Base-by-base conservation (phyloP, 2,888 invertebrate genomes). In the Marronus borbonicus region DNA sequence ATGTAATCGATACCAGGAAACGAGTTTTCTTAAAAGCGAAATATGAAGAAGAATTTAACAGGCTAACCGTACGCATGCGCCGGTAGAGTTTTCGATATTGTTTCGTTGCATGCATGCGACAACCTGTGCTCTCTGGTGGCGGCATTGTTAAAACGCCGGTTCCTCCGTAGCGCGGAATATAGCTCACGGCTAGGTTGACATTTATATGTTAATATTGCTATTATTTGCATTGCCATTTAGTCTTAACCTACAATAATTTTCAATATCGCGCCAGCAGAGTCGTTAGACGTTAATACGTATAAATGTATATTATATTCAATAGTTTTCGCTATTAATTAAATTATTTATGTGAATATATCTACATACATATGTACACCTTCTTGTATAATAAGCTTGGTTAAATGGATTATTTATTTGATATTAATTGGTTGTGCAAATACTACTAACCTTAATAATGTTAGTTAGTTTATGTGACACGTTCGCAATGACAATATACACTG, bases 61-160 rank as follows among this genome's bases (percentile, higher is more conserved):
- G 12, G 8, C 12, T 7, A 20, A 20, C 3, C 2, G 17, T 20
- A n/a, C 65, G 65, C 65, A 66, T 66, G 65, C 36, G 65, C 44
- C 0, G n/a, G 5, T 44, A 12, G 2, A 3, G 20, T 36, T 44
- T 89, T 89, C 89, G 20, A 44, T 55, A 20, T 55, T n/a, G 20
- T 55, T 52, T 31, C 64, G 52, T 88, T 80, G 80, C 81, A 83
- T 82, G 82, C 82, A 83, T 81, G 82, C 78, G 65, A 81, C 89
- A 90, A 90, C 90, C 90, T 17, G 89, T 88, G 85, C 85, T 85
- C 89, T 87, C 89, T 89, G 89, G 89, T 89, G 90, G 88, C 88
- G 87, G 84, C 84, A 83, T 83, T 83, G 89, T 89, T 89, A 82
- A 90, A 90, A 90, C 90, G 89, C 89, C 44, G 12, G 12, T 44